Conservation (phyloP, 2,113 vertebrate species). For the Amazona vittata region DNA sequence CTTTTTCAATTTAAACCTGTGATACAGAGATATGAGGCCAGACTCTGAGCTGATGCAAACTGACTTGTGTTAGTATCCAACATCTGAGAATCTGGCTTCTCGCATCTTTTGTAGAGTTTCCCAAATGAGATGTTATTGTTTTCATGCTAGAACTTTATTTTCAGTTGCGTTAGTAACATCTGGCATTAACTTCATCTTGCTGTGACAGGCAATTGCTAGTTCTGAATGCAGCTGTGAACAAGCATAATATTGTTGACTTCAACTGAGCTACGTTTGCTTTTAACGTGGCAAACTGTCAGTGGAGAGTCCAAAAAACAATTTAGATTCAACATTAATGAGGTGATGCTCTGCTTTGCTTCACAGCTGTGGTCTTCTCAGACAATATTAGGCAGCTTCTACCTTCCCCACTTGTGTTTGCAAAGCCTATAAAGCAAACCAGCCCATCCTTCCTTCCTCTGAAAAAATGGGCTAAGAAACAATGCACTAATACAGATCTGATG, state of each 20-base stretch:
- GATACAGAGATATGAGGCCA: neutral
- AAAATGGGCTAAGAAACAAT: neutral
- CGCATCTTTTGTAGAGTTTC: neutral
- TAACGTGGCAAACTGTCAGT: neutral
- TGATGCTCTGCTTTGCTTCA: neutral
- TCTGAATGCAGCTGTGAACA: conserved; percentile 1
- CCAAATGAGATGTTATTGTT: neutral
- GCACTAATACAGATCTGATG: neutral
- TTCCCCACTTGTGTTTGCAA: neutral
- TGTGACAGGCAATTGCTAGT: neutral
- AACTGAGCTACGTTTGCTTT: neutral
- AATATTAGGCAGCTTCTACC: neutral
- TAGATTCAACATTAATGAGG: neutral
- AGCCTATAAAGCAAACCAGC: neutral
- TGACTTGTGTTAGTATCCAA: neutral
- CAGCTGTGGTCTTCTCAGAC: neutral
- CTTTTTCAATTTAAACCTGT: neutral
- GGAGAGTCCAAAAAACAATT: neutral
- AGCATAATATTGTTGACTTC: neutral
- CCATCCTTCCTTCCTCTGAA: neutral
- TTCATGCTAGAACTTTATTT: neutral
- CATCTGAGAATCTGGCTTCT: neutral
- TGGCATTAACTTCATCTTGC: neutral
- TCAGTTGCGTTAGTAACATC: neutral
- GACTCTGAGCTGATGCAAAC: neutral